A percentile compares a stretch with the other conserved stretches of the same genome.
Evolutionary conservation across 2,888 invertebrate genomes (phyloP).

Genomic region (Ectobius pallidus): DNA sequence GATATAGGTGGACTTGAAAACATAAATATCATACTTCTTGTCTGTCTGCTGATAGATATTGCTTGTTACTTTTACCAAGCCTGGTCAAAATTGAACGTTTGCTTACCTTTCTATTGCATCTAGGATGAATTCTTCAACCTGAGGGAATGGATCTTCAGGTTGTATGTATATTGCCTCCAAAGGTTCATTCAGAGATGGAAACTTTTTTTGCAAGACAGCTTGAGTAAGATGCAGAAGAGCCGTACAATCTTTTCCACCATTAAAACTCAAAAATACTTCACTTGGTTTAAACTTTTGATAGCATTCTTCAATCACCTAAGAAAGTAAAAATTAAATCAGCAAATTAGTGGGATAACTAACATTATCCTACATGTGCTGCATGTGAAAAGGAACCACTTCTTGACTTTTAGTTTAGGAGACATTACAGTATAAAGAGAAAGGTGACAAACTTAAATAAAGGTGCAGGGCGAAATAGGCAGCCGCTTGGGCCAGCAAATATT

Average conservation of each 20-base stretch:
- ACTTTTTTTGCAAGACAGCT: constrained; percentile 55
- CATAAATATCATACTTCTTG: too few species aligned
- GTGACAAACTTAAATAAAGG: too few species aligned
- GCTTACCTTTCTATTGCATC: constrained; percentile 65
- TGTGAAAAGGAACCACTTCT: too few species aligned
- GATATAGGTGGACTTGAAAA: too few species aligned
- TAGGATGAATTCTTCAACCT: constrained; percentile 74
- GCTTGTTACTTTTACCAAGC: too few species aligned
- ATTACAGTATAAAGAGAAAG: too few species aligned
- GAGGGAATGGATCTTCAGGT: constrained; percentile 80
- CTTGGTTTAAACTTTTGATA: constrained; percentile 68
- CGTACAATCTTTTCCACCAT: constrained; percentile 99
- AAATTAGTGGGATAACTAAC: not conserved
- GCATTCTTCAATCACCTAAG: constrained; percentile 68
- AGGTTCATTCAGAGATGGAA: constrained; percentile 44
- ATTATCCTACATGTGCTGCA: too few species aligned
- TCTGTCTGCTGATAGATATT: too few species aligned
- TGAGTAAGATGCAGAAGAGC: constrained; percentile 78
- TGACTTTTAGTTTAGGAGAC: too few species aligned
- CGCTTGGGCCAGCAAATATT: too few species aligned
- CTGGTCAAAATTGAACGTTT: too few species aligned
- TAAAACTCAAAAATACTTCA: constrained; percentile 90
- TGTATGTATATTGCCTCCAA: constrained; percentile 81
- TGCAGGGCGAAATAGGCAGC: too few species aligned
- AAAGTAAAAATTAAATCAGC: constrained; percentile 48